These are phyloP conservation scores for Aspidoscelis tigris DNA, from an alignment of 2,113 vertebrate genomes.

Conservation along the genomic window DNA sequence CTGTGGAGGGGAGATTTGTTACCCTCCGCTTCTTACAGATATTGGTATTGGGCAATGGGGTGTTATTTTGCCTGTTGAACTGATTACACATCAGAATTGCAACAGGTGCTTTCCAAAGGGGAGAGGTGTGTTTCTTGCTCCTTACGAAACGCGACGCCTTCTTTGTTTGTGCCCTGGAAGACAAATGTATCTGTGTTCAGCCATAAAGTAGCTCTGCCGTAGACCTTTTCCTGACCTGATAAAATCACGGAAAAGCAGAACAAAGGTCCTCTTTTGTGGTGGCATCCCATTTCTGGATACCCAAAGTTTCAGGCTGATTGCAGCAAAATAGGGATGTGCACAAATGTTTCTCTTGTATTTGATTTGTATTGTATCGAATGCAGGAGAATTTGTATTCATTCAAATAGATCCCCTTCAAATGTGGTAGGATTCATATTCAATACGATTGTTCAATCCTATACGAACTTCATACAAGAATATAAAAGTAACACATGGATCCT, in stretches of 20 bases:
- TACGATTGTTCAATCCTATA: no score
- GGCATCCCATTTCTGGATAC: neutral
- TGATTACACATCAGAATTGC: neutral
- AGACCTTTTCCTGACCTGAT: neutral
- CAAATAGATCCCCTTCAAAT: no score
- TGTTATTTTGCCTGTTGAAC: neutral
- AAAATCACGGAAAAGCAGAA: neutral
- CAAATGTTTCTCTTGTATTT: no score
- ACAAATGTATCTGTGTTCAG: neutral
- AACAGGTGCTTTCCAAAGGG: neutral
- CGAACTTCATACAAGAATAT: no score
- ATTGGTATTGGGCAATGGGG: no score
- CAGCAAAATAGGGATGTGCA: no score
- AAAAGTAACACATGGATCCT: no score
- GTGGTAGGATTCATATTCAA: no score
- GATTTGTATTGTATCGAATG: no score
- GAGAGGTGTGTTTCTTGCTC: neutral
- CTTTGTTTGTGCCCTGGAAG: neutral
- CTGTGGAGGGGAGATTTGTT: neutral
- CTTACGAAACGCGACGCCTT: neutral
- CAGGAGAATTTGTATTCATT: no score
- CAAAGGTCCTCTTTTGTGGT: neutral
- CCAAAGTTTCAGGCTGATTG: no score
- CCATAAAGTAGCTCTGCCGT: neutral
- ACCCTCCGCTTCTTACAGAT: neutral